Conservation (phyloP, 2,113 vertebrate species). For the Rhinolophus sinicus region DNA sequence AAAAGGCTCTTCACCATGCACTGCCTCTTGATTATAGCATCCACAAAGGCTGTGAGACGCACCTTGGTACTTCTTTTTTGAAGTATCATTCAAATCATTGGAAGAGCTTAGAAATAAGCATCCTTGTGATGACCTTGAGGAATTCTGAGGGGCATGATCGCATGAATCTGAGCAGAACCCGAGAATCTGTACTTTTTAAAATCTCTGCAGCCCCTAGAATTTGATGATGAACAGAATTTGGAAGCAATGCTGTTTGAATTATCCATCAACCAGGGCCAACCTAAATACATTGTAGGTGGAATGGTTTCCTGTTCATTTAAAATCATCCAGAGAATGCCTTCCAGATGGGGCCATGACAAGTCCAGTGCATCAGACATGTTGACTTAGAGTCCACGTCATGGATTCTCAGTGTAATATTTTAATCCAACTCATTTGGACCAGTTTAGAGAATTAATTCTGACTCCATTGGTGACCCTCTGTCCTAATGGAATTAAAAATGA, state of each 20-base stretch:
- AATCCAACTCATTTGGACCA: not conserved
- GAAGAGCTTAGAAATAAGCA: not conserved
- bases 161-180: not conserved
- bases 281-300: not conserved
- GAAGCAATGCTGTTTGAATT: not conserved
- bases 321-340: not conserved
- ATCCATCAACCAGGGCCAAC: not conserved
- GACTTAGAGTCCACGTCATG: not conserved
- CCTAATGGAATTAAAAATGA: not conserved
- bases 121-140: not conserved
- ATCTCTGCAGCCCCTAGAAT: not conserved
- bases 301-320: not conserved
- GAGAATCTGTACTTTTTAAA: not conserved
- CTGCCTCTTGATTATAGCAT: not conserved
- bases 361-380: not conserved
- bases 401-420: not conserved
- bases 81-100: not conserved
- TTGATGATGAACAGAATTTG: not conserved
- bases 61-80: not conserved
- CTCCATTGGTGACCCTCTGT: not conserved
- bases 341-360: not conserved
- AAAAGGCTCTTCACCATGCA: not conserved
- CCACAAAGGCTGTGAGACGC: not conserved
- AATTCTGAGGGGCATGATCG: not conserved
- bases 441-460: not conserved